A percentile compares a stretch with the other conserved stretches of the same genome.
Conservation (phyloP, 64 coral and sea anemone species). For the Pocillopora verrucosa region DNA sequence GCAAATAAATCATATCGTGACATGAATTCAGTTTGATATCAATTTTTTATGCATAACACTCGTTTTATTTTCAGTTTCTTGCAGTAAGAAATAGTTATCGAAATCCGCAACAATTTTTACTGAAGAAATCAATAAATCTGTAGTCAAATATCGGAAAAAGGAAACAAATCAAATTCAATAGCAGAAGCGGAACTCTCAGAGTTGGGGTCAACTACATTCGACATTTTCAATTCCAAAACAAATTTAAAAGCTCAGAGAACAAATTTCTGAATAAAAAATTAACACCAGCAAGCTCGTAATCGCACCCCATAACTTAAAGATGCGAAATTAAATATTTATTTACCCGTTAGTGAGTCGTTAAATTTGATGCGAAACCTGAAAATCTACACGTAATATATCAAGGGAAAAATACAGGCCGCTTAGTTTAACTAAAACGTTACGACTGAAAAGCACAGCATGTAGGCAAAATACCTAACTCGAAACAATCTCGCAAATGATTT, state of each 20-base stretch:
- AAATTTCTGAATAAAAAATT: neutral
- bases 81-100: neutral
- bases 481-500: conserved; percentile 26
- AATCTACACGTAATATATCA: neutral
- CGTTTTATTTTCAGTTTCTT: neutral
- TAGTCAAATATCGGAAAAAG: neutral
- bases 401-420: neutral
- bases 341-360: conserved; percentile 10
- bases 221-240: neutral
- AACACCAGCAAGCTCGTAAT: conserved; percentile 8
- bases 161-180: conserved; percentile 23
- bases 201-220: neutral
- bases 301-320: conserved; percentile 21
- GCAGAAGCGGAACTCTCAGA: conserved; percentile 9
- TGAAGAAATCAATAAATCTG: neutral
- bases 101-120: neutral
- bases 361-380: neutral
- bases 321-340: conserved; percentile 27
- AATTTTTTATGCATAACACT: neutral
- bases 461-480: neutral
- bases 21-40: neutral
- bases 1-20: neutral
- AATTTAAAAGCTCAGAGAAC: neutral
- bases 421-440: neutral
- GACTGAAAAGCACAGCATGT: conserved; percentile 1